Evolutionary conservation across 2,113 vertebrate genomes (phyloP), one percentile per base, ranked within the genome.

Genomic region (Pipra filicauda): DNA sequence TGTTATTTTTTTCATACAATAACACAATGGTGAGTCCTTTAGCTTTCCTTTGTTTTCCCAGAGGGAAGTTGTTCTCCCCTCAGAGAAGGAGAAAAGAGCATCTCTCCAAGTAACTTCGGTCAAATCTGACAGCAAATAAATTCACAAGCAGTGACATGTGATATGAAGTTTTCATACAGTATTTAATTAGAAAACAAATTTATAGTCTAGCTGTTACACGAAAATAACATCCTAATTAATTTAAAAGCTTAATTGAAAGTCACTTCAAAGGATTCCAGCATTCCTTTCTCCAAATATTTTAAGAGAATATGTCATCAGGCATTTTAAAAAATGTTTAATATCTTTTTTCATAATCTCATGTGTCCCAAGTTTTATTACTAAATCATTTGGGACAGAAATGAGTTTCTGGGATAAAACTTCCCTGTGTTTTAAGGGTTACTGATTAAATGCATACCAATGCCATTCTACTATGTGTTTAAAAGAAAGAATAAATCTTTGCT

Each of bases 401-500:
- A 44, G 11, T 41, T 55, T 52, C 30, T 41, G 31, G 77, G 39
- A 88, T 52, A 93, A 95, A 94, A 91, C 80, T 65, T 48, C 8
- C 43, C 26, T 49, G 37, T 23, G 12, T 93, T 94, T 95, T 93
- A 59, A 74, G 81, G n/a, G 24, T 55, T 95, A 77, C 41, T 88
- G 31, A 61, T 96, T 83, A 81, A 39, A 54, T 44, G 57, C 85
- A 83, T 64, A 57, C 12, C 33, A 20, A 62, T 30, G 9, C 24
- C 70, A 24, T 61, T 75, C 70, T 61, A 17, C 23, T 35, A 13
- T 16, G 13, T 48, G 37, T 58, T 93, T 58, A 54, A 65, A 72
- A 88, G 46, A 85, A 70, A 89, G 18, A 51, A n/a, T 90, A 91
- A 93, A 93, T 88, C 46, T 95, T 89, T 77, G 51, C 57, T 78